phyloP scores from a whole-genome alignment of 1,140 invertebrate species.

The Pogonognathellus flavescens region DNA sequence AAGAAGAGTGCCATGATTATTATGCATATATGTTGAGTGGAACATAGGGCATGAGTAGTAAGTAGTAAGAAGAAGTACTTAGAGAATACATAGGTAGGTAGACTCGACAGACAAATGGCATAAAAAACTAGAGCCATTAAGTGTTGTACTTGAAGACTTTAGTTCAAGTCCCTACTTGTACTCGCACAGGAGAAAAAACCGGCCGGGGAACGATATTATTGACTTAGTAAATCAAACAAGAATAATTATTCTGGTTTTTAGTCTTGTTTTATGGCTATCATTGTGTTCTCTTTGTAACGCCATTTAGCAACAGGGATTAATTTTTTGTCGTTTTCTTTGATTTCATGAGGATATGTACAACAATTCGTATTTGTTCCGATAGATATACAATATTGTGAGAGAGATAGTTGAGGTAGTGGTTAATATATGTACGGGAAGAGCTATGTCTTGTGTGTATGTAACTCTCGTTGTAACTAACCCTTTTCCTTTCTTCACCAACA shows the following conservation, averaged over 20 bases:
- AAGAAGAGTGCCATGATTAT: constrained; percentile 33
- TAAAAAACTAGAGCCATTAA: constrained; percentile 50
- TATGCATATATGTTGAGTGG: constrained; percentile 26
- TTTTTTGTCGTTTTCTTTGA: constrained; percentile 43
- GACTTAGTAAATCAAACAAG: constrained; percentile 59
- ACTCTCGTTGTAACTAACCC: not conserved
- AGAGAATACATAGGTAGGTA: not conserved
- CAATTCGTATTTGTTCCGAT: constrained; percentile 28
- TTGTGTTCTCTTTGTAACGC: constrained; percentile 54
- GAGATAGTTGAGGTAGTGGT: too few relatives aligned
- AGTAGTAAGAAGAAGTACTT: not conserved
- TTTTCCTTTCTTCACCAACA: not conserved
- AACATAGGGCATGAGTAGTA: not conserved
- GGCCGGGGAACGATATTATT: constrained; percentile 53
- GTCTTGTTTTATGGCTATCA: constrained; percentile 45
- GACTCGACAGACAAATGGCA: constrained; percentile 34
- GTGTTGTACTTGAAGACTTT: constrained; percentile 48
- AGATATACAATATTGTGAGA: too few relatives aligned
- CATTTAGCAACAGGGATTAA: constrained; percentile 53
- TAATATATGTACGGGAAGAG: too few relatives aligned
- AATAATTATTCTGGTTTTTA: constrained; percentile 59
- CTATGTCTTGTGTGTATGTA: too few relatives aligned
- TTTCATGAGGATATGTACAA: constrained; percentile 13
- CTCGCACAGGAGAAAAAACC: constrained; percentile 22
- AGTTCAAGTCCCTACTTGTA: constrained; percentile 28